phyloP scores from a whole-genome alignment of 2,797 vertebrate species.

The Rhincodon typus region DNA sequence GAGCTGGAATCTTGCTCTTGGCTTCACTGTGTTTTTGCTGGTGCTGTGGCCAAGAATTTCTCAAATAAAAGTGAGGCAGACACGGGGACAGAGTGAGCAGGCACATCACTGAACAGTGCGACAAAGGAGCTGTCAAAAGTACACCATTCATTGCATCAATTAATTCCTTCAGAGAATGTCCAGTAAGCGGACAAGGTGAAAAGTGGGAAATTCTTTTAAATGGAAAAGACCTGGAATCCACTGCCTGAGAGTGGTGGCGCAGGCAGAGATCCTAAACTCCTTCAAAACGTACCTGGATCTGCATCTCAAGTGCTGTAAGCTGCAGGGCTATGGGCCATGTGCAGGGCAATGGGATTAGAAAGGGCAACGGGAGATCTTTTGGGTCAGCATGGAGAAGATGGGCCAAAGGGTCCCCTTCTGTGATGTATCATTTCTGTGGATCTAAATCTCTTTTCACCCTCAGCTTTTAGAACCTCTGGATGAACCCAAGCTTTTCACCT shows the following conservation, averaged over 20 bases:
- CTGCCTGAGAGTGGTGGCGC: too few relatives aligned
- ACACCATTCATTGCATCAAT: neutral
- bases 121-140: neutral
- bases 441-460: too few relatives aligned
- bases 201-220: neutral
- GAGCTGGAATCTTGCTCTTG: neutral
- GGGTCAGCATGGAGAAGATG: too few relatives aligned
- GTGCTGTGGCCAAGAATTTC: neutral
- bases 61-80: too few relatives aligned
- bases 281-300: too few relatives aligned
- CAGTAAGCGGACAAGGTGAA: neutral
- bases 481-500: neutral
- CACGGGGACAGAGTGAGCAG: neutral
- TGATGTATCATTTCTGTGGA: too few relatives aligned
- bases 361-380: too few relatives aligned
- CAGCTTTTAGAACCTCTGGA: neutral
- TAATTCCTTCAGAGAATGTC: neutral
- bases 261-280: too few relatives aligned
- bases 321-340: too few relatives aligned
- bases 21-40: neutral
- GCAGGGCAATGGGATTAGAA: too few relatives aligned
- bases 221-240: neutral
- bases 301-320: too few relatives aligned
- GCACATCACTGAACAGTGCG: neutral
- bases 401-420: too few relatives aligned